phyloP scores from a whole-genome alignment of 2,888 invertebrate genomes.

The Holacanthella duospinosa region DNA sequence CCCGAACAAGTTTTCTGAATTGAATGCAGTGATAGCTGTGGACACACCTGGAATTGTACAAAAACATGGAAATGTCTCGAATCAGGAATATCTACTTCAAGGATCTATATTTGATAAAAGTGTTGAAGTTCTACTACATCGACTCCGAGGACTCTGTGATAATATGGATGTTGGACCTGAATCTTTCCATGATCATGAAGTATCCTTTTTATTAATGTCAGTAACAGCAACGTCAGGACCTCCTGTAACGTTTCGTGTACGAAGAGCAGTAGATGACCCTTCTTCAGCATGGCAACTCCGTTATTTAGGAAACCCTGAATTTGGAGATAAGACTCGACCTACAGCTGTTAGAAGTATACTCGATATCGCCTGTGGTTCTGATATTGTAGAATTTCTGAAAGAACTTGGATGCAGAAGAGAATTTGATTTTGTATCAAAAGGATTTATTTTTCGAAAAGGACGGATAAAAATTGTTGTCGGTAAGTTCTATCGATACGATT shows the following conservation, averaged over 20 bases:
- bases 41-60: not conserved
- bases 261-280: constrained; percentile 69
- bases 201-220: constrained; percentile 20
- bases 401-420: constrained; percentile 84
- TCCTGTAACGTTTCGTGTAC: constrained; percentile 65
- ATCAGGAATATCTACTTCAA: constrained; percentile 85
- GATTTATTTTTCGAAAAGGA: constrained; percentile 90
- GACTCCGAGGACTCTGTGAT: constrained; percentile 82
- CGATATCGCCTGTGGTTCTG: constrained; percentile 81
- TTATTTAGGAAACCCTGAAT: constrained; percentile 48
- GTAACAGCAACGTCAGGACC: constrained; percentile 39
- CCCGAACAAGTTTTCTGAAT: not conserved
- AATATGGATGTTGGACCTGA: constrained; percentile 84
- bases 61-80: constrained; percentile 50
- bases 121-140: constrained; percentile 78
- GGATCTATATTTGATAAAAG: constrained; percentile 86
- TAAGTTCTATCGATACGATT: constrained; percentile 72
- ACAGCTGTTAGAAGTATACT: constrained; percentile 84
- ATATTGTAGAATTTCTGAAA: constrained; percentile 79
- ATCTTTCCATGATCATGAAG: constrained; percentile 63
- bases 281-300: constrained; percentile 81
- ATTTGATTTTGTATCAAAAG: constrained; percentile 86
- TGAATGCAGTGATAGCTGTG: not conserved
- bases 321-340: constrained; percentile 68
- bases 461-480: constrained; percentile 94